Evolutionary conservation across 2,888 invertebrate species (phyloP).

Genomic region (Colostygia pectinataria): DNA sequence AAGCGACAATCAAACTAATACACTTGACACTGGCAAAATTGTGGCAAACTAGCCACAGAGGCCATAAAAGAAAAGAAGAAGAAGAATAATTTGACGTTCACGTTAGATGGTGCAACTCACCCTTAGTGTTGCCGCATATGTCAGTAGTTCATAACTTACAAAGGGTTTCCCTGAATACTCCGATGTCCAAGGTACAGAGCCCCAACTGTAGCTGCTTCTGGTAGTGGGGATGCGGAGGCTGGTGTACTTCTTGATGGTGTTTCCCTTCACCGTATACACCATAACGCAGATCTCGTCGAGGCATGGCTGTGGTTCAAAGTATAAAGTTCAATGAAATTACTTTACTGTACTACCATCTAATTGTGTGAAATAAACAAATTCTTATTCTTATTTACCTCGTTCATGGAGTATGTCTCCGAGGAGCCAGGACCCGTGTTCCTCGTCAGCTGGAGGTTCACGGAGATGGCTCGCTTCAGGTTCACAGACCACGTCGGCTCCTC

Average conservation of each 20-base stretch:
- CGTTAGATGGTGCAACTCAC: too few species aligned
- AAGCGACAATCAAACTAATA: too few species aligned
- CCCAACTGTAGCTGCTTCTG: conserved; percentile 59
- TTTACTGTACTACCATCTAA: too few species aligned
- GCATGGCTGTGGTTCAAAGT: conserved; percentile 77
- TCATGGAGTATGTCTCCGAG: conserved; percentile 53
- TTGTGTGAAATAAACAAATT: too few species aligned
- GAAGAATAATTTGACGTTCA: too few species aligned
- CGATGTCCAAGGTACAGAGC: conserved; percentile 60
- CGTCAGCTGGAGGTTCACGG: conserved; percentile 85
- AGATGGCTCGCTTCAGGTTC: conserved; percentile 86
- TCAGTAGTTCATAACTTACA: conserved; percentile 37
- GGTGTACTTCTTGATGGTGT: conserved; percentile 62
- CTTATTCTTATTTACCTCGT: conserved; percentile 51
- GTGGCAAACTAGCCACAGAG: too few species aligned
- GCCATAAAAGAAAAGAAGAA: too few species aligned
- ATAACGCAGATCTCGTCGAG: conserved; percentile 82
- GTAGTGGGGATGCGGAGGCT: conserved; percentile 52
- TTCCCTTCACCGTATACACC: conserved; percentile 60
- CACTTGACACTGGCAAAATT: too few species aligned
- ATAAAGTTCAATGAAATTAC: neutral
- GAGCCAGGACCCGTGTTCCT: conserved; percentile 38
- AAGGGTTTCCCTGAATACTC: conserved; percentile 44
- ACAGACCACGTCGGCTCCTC: conserved; percentile 85
- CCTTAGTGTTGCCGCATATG: neutral